Evolutionary conservation across 2,113 vertebrate genomes (phyloP), one percentile per base, ranked within the genome.

Genomic region (Tylochromis polylepis): DNA sequence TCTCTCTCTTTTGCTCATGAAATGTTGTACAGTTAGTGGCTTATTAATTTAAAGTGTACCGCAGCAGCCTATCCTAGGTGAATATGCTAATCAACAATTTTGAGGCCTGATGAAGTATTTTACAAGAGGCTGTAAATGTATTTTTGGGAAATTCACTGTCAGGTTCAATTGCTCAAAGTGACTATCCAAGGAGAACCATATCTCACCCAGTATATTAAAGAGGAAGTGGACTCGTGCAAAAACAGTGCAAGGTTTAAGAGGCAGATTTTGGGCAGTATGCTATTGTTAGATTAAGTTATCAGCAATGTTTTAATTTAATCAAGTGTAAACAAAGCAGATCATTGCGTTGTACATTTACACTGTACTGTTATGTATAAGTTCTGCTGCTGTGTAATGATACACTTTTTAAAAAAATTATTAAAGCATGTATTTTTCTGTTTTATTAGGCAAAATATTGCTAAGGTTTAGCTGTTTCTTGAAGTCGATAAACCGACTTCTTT

Each of bases 31-130:
- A 93, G 93, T 94, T 94, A 94, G 93, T 83, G 93, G 86, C 88
- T 93, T 93, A 95, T 96, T 96, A 96, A 94, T 95, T 91, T 94
- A 94, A 91, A 93, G 83, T 83, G 91, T 87, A 93, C 89, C 83
- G 88, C 92, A 91, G 89, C 86, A 77, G 91, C 89, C 91, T 85
- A 89, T 92, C 88, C 27, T 46, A 49, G 84, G 53, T 88, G 94
- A 93, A 94, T 95, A 95, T 95, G 93, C 92, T 95, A 94, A 96
- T 95, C 92, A 94, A 93, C 91, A 90, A 92, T 94, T 94, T 94
- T 92, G 87, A 94, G 87, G 85, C 89, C 86, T 92, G 92, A 94
- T 92, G 94, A 93, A 93, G 84, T 92, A 90, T 91, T 95, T 94
- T 94, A 94, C 14, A 84, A 95, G 90, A 67, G 51, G 86, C 90